A percentile compares a stretch with the other conserved stretches of the same genome.
Conservation (phyloP, 1,140 invertebrate species). For the Heliconius eleuchia region DNA sequence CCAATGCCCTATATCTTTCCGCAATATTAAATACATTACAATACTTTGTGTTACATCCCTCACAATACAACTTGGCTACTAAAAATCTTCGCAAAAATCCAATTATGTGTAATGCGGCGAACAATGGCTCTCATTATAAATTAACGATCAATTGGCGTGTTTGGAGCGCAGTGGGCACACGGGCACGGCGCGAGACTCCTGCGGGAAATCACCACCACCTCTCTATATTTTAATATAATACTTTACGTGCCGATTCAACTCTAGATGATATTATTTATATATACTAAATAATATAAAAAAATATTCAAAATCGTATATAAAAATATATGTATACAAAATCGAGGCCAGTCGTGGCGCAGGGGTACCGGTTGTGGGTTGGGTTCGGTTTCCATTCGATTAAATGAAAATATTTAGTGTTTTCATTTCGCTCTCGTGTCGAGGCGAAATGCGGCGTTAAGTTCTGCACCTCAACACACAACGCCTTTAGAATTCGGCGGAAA, state of each 20-base stretch:
- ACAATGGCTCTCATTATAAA: conserved; percentile 63
- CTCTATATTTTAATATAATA: conserved; percentile 53
- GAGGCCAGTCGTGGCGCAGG: too few relatives aligned
- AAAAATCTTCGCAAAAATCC: conserved; percentile 30
- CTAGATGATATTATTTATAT: too few relatives aligned
- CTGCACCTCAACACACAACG: too few relatives aligned
- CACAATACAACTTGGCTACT: not conserved
- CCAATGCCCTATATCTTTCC: not conserved
- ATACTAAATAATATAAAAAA: too few relatives aligned
- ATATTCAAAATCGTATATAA: too few relatives aligned
- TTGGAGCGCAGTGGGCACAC: conserved; percentile 44
- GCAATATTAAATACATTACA: not conserved
- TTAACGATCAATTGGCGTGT: conserved; percentile 69
- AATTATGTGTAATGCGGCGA: conserved; percentile 34
- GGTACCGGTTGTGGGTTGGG: too few relatives aligned
- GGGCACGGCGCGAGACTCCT: conserved; percentile 39
- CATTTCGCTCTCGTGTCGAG: too few relatives aligned
- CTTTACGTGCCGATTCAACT: conserved; percentile 43
- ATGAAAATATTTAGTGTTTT: too few relatives aligned
- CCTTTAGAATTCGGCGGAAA: too few relatives aligned
- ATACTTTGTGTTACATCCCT: not conserved
- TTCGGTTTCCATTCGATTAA: too few relatives aligned
- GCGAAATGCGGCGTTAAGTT: too few relatives aligned
- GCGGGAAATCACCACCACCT: conserved; percentile 56
- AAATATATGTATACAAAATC: too few relatives aligned